Base-by-base conservation (phyloP, 2,797 vertebrate species). In the Limnodromus scolopaceus region DNA sequence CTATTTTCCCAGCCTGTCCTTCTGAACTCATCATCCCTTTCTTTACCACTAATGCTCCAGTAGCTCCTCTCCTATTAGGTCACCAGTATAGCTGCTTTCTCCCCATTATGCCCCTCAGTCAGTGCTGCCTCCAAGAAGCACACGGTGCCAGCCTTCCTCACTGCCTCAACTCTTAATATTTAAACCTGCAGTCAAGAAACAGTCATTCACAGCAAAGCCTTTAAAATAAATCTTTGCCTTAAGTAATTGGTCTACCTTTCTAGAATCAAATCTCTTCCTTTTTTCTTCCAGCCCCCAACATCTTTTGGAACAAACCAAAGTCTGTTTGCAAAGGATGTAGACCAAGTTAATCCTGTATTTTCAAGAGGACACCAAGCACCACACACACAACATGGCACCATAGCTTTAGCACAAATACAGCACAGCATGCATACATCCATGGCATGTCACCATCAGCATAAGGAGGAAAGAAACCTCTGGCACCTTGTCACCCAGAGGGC, bases 131-230 rank as follows among this genome's bases (percentile, higher is more conserved):
- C 34, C 74, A 48, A 66, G 81, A n/a, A 60, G 54, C 38, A 76
- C 48, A 51, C 19, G 36, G 49, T 28, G 19, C 15, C 45, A 69
- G 70, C 43, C 70, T 55, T 68, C 41, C n/a, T 75, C 65, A 55
- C 24, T 36, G 48, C 55, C 39, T 58, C 68, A 60, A 0, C 53
- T 81, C 61, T 65, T 27, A 3, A 32, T 16, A 60, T 53, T 72
- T 55, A 78, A 84, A 89, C 4, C 6, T 43, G 32, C 20, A 48
- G 14, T 63, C 75, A 70, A 36, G 43, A 39, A 89, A 30, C 3
- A 19, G 23, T 3, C 0, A 0, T 19, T 18, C 1, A 0, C 23
- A 55, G 38, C 46, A 84, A 89, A 53, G 19, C 12, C 39, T 36
- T 72, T 15, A 87, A 87, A 91, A 82, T 27, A 65, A 65, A 82